A percentile compares a stretch with the other conserved stretches of the same genome.
Conservation (phyloP, 2,888 invertebrate species). For the Parasteatoda lunata region DNA sequence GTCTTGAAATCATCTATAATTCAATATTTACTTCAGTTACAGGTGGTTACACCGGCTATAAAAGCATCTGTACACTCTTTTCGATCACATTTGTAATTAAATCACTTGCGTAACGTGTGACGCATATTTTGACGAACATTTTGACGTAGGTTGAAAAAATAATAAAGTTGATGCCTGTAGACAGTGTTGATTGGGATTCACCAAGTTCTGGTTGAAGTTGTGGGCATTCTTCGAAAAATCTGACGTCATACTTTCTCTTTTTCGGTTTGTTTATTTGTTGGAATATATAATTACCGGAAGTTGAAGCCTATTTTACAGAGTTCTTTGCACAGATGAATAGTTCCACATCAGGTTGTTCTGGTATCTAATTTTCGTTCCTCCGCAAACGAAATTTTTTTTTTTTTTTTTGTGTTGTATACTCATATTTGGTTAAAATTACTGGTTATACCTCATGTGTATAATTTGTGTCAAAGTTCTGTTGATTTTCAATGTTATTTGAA, state of each 20-base stretch:
- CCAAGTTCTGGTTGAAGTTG: no score
- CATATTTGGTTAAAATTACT: no score
- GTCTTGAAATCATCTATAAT: background rate
- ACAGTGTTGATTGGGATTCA: no score
- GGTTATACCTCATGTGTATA: no score
- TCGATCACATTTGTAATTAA: constrained; percentile 14
- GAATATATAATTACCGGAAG: constrained; percentile 5
- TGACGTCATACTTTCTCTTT: constrained; percentile 5
- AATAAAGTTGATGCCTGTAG: no score
- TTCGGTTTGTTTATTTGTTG: background rate
- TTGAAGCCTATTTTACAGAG: background rate
- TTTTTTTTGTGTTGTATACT: no score
- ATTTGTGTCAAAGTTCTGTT: no score
- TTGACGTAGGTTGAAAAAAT: no score
- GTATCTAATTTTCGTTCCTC: background rate
- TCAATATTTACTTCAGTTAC: background rate
- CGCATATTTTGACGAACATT: constrained; percentile 4
- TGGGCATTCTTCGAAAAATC: no score
- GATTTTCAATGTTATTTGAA: no score
- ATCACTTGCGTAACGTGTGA: constrained; percentile 21
- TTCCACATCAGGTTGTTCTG: constrained; percentile 1
- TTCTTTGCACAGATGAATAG: background rate
- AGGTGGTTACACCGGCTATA: background rate
- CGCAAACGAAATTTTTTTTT: background rate
- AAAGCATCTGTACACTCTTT: background rate